Evolutionary conservation across 2,888 invertebrate genomes (phyloP).

Genomic region (Thysanoteuthis rhombus): DNA sequence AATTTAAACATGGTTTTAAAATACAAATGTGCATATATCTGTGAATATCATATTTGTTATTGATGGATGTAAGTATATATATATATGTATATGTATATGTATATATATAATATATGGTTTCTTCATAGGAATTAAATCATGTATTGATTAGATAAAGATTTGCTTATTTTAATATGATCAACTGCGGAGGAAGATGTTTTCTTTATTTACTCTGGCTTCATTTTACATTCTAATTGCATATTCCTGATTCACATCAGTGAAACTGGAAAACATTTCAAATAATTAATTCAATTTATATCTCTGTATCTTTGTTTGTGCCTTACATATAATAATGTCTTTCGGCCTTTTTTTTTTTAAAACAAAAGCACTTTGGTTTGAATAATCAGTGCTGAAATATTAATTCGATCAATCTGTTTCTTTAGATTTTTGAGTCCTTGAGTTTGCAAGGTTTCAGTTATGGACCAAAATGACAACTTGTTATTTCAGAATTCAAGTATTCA

Average conservation of each 20-base stretch:
- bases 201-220: not conserved
- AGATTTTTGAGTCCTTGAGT: not conserved
- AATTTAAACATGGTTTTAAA: no score
- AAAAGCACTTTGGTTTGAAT: not conserved
- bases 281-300: not conserved
- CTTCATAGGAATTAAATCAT: not conserved
- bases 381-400: not conserved
- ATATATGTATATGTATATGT: not conserved
- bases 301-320: not conserved
- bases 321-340: not conserved
- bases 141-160: not conserved
- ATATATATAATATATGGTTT: no score
- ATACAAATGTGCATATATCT: no score
- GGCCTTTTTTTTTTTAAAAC: not conserved
- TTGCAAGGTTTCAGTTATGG: no score
- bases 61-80: not conserved
- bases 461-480: no score
- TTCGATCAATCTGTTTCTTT: not conserved
- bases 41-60: no score
- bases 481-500: no score
- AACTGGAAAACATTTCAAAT: not conserved
- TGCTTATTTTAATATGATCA: not conserved
- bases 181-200: not conserved
- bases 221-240: not conserved
- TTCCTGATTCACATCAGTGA: not conserved